Evolutionary conservation across 2,113 vertebrate species (phyloP), one percentile per base, ranked within the genome.

Genomic region (Alaudala cheleensis): DNA sequence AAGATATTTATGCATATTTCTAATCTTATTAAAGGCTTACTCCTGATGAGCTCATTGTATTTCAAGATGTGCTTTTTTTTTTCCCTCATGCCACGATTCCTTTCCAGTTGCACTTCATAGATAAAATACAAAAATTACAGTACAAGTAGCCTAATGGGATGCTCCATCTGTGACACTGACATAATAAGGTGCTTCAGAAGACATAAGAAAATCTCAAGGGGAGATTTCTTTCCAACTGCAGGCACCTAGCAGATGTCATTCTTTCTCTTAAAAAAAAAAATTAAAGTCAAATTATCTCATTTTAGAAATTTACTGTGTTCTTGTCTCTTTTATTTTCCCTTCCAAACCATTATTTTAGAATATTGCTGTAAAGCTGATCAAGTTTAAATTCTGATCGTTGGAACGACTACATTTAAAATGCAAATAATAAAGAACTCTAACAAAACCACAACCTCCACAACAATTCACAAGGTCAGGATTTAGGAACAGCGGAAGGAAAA

Each of bases 21-120:
- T 92, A 96, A 93, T 88, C 80, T 78, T 69, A 78, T 93, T 94
- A 95, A 95, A 92, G 69, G 47, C 80, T 90, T 93, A 94, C 14
- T 88, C 60, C 33, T 86, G 91, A 88, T 90, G 69, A 89, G 77
- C 61, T 92, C 71, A 77, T 62, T 94, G 91, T 79, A 71, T 84
- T 94, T 93, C 73, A 92, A 80, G 44, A 81, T 14, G 47, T 34
- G 44, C 14, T 78, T 42, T 92, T 88, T 66, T 15, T 60, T 83
- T 9, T 33, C 5, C 5, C 60, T 78, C 47, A 53, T 86, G 44
- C 31, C 56, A 71, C 21, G 26, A 83, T 84, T 92, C 61, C 65
- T 89, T 67, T 79, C 54, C 11, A 92, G 26, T 81, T 74, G 24
- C 66, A 88, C 60, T 96, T 94, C 53, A 86, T 4, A 81, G 92